phyloP scores from a whole-genome alignment of 1,140 invertebrate genomes.

The Colletes latitarsis region DNA sequence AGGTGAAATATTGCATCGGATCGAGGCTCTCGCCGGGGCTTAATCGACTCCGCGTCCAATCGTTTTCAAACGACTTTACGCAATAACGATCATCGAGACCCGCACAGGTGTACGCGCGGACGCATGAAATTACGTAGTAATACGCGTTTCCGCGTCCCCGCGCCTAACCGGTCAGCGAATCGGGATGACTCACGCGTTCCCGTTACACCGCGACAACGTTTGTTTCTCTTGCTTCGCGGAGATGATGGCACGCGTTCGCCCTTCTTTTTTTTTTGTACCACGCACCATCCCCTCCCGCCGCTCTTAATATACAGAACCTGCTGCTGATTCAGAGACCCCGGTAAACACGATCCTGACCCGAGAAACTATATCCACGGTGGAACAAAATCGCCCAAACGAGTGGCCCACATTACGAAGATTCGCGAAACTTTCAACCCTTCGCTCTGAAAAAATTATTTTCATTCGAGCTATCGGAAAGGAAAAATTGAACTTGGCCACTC shows the following conservation, averaged over 20 bases:
- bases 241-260: conserved; percentile 21
- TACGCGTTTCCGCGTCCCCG: conserved; percentile 58
- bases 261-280: background rate
- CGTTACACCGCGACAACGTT: conserved; percentile 58
- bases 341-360: background rate
- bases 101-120: conserved; percentile 34
- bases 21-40: conserved; percentile 8
- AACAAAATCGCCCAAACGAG: no score
- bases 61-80: conserved; percentile 65
- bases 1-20: conserved; percentile 74
- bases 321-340: background rate
- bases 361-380: no score
- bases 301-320: background rate
- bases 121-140: conserved; percentile 55
- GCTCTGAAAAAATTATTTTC: no score
- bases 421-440: no score
- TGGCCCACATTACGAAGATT: no score
- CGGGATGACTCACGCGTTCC: conserved; percentile 66
- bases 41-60: conserved; percentile 47
- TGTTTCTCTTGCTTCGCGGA: conserved; percentile 26
- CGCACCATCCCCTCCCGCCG: background rate
- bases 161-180: conserved; percentile 54
- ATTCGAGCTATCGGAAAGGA: no score
- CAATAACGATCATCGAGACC: conserved; percentile 60
- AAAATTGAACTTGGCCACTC: no score